Evolutionary conservation across 2,797 vertebrate species (phyloP), one percentile per base, ranked within the genome.

Genomic region (Ataeniobius toweri): DNA sequence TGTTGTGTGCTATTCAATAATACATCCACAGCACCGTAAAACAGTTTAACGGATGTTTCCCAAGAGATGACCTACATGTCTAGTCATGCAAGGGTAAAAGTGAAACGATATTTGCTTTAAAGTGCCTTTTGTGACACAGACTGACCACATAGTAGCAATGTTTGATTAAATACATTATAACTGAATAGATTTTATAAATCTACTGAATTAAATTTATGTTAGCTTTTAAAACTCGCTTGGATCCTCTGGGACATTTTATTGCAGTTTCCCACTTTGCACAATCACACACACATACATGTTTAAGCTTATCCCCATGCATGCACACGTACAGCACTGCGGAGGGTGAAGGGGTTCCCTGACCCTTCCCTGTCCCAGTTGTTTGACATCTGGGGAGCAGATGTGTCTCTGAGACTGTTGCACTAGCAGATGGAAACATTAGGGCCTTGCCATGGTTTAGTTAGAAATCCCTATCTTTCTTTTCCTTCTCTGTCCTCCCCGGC

Each of bases 331-430:
- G 55, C 55, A 31, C 75, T 78, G 80, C 80, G 90, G 89, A 90
- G 89, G 93, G 92, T 94, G 92, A 93, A 94, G 95, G 95, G 94
- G 91, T 95, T 96, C 91, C 95, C 95, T 96, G 95, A 95, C 94
- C 95, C 91, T 89, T 91, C 18, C 75, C 80, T 95, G 94, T 95
- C 90, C 94, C 88, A 89, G 83, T 69, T 50, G 46, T 76, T 71
- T 70, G 77, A 94, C 95, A 96, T 96, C 94, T 96, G 95, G 90
- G 85, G 28, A 89, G 92, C 95, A 96, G 93, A 95, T 95, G 94
- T 94, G 82, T 36, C 81, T 84, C 86, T 88, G 86, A 86, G 92
- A 90, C 75, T 90, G 89, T 92, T 92, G 89, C 87, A 94, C 91
- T 84, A 92, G 90, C 93, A 92, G 88, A 93, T 95, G 93, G 90